Percentiles rank a stretch among this genome's conserved stretches.
Evolutionary conservation across 2,888 invertebrate species (phyloP).

Genomic region (Callyntrura guangdongensis): DNA sequence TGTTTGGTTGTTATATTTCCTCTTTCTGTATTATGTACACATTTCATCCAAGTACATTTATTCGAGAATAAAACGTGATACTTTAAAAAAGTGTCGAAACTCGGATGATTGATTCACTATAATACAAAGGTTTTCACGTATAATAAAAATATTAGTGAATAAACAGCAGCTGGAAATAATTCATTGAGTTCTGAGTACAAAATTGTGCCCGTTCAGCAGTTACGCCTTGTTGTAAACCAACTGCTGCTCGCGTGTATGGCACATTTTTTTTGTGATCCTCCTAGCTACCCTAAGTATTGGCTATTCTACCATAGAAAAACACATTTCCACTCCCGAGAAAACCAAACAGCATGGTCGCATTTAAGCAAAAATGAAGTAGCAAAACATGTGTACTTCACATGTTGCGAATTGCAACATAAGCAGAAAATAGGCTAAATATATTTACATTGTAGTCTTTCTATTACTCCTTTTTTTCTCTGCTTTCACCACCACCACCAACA

Average conservation of each 20-base stretch:
- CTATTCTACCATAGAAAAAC: too few relatives aligned
- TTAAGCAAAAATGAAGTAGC: background rate
- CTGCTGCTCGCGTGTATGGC: background rate
- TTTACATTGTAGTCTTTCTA: background rate
- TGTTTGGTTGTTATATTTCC: background rate
- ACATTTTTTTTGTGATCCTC: conserved; percentile 2
- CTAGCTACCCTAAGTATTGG: background rate
- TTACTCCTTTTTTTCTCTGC: background rate
- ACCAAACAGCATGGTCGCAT: conserved; percentile 16
- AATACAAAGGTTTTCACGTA: background rate
- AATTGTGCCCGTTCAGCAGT: background rate
- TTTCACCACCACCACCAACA: too few relatives aligned
- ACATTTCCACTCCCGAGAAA: background rate
- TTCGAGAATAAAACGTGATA: background rate
- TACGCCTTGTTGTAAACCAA: background rate
- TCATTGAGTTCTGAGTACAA: background rate
- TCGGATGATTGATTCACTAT: conserved; percentile 11
- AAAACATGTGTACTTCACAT: conserved; percentile 30
- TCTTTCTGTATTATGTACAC: background rate
- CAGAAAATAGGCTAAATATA: conserved; percentile 24
- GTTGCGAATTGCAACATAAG: conserved; percentile 21
- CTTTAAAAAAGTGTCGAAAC: conserved; percentile 20
- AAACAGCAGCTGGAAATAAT: background rate
- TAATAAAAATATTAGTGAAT: too few relatives aligned
- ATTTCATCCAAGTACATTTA: background rate